A percentile compares a stretch with the other conserved stretches of the same genome.
Evolutionary conservation across 2,113 vertebrate genomes (phyloP).

Genomic region (Donacobius atricapilla): DNA sequence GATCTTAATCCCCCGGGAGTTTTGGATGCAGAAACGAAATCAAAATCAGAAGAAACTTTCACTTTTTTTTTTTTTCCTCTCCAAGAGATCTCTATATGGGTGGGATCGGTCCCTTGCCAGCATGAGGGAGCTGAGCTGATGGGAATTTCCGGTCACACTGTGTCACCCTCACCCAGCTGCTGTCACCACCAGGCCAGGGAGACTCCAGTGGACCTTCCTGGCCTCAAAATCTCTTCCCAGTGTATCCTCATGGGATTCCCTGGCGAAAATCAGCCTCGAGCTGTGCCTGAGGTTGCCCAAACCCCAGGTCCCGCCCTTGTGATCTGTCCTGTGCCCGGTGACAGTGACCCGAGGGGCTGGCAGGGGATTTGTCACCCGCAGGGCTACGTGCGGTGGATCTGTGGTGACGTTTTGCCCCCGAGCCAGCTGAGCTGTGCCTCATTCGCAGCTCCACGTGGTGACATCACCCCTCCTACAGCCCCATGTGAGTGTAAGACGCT

Average conservation of each 20-base stretch:
- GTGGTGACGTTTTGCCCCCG: neutral
- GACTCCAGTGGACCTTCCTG: neutral
- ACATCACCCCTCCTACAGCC: neutral
- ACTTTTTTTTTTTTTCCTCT: neutral
- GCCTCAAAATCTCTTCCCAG: neutral
- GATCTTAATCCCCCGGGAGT: neutral
- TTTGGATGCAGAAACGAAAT: fast-evolving
- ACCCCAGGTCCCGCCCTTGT: neutral
- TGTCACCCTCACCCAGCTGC: neutral
- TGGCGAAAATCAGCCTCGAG: neutral
- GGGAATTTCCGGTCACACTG: neutral
- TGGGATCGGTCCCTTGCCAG: neutral
- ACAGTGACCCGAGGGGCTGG: neutral
- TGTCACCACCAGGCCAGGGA: neutral
- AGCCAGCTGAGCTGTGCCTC: fast-evolving
- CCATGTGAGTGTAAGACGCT: fast-evolving
- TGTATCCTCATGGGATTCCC: neutral
- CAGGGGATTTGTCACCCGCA: neutral
- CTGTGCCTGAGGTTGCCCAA: neutral
- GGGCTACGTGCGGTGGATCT: neutral
- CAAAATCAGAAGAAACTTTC: neutral
- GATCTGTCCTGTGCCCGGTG: fast-evolving
- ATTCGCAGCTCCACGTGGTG: neutral
- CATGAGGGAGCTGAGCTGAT: fast-evolving
- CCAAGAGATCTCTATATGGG: neutral